phyloP scores from a whole-genome alignment of 2,797 vertebrate genomes.

The Oophaga sylvatica region DNA sequence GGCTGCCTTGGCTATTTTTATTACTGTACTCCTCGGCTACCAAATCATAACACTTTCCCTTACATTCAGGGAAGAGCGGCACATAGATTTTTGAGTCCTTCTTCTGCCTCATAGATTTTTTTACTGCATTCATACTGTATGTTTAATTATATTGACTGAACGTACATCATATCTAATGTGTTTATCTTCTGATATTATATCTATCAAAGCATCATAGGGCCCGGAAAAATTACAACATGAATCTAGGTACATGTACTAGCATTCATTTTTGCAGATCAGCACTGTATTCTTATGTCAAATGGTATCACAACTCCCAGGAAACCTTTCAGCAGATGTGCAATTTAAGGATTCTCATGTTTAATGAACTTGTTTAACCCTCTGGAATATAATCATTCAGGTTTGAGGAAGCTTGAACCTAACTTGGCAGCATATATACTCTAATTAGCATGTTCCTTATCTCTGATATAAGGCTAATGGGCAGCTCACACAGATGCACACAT shows the following conservation, averaged over 20 bases:
- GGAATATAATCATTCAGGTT: constrained; percentile 37
- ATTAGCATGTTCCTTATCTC: constrained; percentile 50
- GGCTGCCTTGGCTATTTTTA: no score
- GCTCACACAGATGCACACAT: constrained; percentile 34
- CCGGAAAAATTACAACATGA: not conserved
- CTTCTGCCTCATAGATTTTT: not conserved
- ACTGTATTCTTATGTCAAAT: not conserved
- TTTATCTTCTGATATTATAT: not conserved
- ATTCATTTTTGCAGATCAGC: constrained; percentile 14
- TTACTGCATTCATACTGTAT: not conserved
- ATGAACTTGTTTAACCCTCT: constrained; percentile 24
- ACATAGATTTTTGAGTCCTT: not conserved
- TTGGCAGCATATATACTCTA: constrained; percentile 21
- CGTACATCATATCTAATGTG: not conserved
- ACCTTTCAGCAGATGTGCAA: constrained; percentile 14
- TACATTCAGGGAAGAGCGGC: not conserved
- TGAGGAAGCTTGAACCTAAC: constrained; percentile 30
- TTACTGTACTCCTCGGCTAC: no score
- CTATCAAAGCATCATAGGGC: not conserved
- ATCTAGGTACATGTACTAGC: not conserved
- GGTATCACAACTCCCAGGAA: constrained; percentile 20
- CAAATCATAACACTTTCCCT: not conserved
- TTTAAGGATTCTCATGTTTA: not conserved
- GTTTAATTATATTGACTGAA: not conserved
- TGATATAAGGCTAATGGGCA: constrained; percentile 48